Evolutionary conservation across 1,140 invertebrate species (phyloP), one percentile per base, ranked within the genome.

Genomic region (Leguminivora glycinivorella): DNA sequence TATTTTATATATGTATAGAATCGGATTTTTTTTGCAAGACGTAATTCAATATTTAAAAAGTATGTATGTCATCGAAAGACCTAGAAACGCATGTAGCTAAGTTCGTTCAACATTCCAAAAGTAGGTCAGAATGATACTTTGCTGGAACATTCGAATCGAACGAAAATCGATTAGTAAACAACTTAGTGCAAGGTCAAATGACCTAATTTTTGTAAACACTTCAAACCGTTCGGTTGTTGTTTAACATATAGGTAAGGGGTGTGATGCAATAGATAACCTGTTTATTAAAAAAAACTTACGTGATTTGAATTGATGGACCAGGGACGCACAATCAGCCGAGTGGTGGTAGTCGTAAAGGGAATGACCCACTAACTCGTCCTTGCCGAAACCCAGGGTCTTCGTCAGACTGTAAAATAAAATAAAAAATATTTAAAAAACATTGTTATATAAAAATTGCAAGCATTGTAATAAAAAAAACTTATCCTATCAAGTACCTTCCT

Each of bases 311-410:
- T 95, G 95, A 77, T 96, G 95, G 67, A 94, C 94, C 56, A 98
- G 88, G 2, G 93, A 83, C 38, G 93, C 92, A 77, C 94, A 95
- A 90, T 99, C 98, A 74, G 95, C 93, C n/a, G 96, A 96, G 92
- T 99, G 98, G 88, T 98, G 95, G 91, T 96, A 98, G 73, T 97
- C 95, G 85, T 97, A 99, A 12, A 98, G 88, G 0, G 97, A 97
- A 84, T 96, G 95, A 19, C 96, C 97, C 67, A 98, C 92, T 70
- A 99, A 90, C 79, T 98, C 96, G 26, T 95, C 94, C 31, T 95
- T 93, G 47, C 94, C 92, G 92, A 97, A 98, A 17, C 97, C 97
- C 69, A 98, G 92, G 80, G 97, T 94, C 71, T 96, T 95, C 71
- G 93, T 90, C 91, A 98, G 95, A 89, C 97, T 98, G 88, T 68